Conservation (phyloP, 2,113 vertebrate genomes). For the Anhinga anhinga region DNA sequence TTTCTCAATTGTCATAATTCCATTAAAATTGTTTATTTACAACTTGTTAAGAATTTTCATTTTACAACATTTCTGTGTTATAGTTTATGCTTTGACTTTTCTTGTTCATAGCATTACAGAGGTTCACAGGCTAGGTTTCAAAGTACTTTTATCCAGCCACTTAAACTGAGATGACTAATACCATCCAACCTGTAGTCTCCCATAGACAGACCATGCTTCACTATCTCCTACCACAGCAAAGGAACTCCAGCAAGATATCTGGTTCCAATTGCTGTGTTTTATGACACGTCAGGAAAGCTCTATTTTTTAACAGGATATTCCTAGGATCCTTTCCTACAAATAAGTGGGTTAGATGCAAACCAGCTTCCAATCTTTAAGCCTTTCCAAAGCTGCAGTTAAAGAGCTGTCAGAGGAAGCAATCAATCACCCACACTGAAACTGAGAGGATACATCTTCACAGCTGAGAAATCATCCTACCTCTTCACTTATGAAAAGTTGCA, state of each 20-base stretch:
- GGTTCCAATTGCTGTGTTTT: neutral
- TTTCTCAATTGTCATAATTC: neutral
- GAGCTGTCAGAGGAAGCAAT: slow-evolving; percentile 18
- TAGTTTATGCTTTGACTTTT: neutral
- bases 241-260: neutral
- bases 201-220: neutral
- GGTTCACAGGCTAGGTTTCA: neutral
- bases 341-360: neutral
- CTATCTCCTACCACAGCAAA: neutral
- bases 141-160: neutral
- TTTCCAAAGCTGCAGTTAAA: neutral
- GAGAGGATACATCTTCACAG: neutral
- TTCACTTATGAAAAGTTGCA: neutral
- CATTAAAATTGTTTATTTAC: neutral
- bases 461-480: neutral
- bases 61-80: neutral
- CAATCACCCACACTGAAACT: neutral
- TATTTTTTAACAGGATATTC: neutral
- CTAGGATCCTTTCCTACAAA: neutral
- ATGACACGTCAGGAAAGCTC: neutral
- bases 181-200: neutral
- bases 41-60: neutral
- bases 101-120: neutral
- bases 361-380: neutral
- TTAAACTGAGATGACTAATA: neutral